Evolutionary conservation across 2,797 vertebrate genomes (phyloP).

Genomic region (Danio tinwini): DNA sequence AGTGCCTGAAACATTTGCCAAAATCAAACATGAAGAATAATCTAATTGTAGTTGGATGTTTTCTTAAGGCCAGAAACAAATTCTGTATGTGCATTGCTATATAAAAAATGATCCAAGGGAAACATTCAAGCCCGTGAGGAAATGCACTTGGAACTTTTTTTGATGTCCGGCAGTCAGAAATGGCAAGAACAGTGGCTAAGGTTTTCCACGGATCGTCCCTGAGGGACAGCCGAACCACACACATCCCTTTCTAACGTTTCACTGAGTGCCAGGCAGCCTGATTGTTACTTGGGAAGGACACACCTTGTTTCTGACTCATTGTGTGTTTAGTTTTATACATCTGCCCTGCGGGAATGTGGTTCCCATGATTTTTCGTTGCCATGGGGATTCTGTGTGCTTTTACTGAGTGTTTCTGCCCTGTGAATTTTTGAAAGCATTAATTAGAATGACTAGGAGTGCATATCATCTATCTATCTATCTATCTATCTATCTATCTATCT

Average conservation of each 20-base stretch:
- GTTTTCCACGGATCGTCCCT: slow-evolving; percentile 32
- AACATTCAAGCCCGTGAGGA: not conserved
- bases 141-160: slow-evolving; percentile 28
- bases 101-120: not conserved
- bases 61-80: not conserved
- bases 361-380: slow-evolving; percentile 42
- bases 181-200: slow-evolving; percentile 10
- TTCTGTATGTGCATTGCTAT: slow-evolving; percentile 14
- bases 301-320: slow-evolving; percentile 54
- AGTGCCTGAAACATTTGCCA: not conserved
- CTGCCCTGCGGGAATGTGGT: slow-evolving; percentile 36
- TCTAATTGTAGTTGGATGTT: not conserved
- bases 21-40: not conserved
- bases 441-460: not conserved
- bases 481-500: no score
- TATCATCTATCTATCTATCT: no score
- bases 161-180: not conserved
- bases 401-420: not conserved
- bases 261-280: slow-evolving; percentile 22
- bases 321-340: slow-evolving; percentile 33
- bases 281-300: slow-evolving; percentile 50
- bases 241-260: slow-evolving; percentile 22
- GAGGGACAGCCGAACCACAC: slow-evolving; percentile 31
- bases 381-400: slow-evolving; percentile 30
- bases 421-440: not conserved